Evolutionary conservation across 2,888 invertebrate species (phyloP), one percentile per base, ranked within the genome.

Genomic region (Aphodius sticticus): DNA sequence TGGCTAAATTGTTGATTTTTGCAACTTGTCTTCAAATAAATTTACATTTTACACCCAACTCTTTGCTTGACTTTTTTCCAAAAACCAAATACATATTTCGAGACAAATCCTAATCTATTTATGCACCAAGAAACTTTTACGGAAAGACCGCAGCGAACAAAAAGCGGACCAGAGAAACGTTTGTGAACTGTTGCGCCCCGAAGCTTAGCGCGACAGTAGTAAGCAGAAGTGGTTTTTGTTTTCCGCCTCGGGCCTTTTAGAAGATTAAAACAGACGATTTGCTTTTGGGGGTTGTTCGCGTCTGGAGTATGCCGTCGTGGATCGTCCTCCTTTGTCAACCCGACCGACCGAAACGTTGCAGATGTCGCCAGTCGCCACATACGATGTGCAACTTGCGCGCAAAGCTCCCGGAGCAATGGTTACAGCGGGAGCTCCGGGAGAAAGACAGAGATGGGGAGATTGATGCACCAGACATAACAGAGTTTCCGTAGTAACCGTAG

Each of bases 391-490:
- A 53, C 9, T 53, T 53, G 53, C 53, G 53, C 53, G 7, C 53
- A 26, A 26, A 26, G 26, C 26, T 26, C 26, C 3, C 26, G 26
- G 26, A 26, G 26, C 26, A 26, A 26, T 3, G 1, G 3, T 2
- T 2, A 3, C 26, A 26, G 1, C 53, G 1, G 53, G 4, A 53
- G 53, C 12, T 2, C 0, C 53, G 53, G 12, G 53, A 53, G 26
- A 26, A 26, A 26, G 26, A 26, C 26, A 26, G 53, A 53, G 53
- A 53, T 5, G 53, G 53, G 1, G 53, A 12, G 53, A 53, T 53
- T 53, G 12, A 74, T 26, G 74, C 83, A 82, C 79, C 38, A 36
- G 53, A 12, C 53, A 5, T 53, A 53, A 53, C 53, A 12, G 53
- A 53, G 53, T 53, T 53, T 53, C 53, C 53, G 53, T 53, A 53